Percentiles rank a stretch among this genome's conserved stretches.
These are phyloP conservation scores for Eclectus roratus DNA, from an alignment of 2,113 vertebrate genomes.

Conservation along the genomic window DNA sequence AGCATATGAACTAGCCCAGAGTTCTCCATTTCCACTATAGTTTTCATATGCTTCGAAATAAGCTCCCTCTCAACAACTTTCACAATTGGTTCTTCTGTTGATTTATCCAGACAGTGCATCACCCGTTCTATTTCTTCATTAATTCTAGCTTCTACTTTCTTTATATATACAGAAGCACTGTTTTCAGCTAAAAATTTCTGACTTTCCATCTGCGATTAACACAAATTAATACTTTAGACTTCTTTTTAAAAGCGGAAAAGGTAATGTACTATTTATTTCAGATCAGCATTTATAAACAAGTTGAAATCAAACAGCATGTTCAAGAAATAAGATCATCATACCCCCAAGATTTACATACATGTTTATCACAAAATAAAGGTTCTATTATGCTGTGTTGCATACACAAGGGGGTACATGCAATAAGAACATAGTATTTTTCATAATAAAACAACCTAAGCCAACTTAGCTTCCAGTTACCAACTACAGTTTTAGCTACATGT, in stretches of 20 bases:
- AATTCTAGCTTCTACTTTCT: constrained; percentile 98
- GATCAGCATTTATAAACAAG: background rate
- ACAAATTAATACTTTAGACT: constrained; percentile 23
- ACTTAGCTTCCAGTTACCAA: background rate
- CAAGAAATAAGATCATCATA: background rate
- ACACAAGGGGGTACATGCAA: background rate
- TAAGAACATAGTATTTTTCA: background rate
- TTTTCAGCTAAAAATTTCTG: constrained; percentile 99
- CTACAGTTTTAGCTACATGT: background rate
- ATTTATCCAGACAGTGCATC: constrained; percentile 98
- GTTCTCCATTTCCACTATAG: constrained; percentile 99
- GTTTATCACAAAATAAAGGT: background rate
- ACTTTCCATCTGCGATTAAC: constrained; percentile 91
- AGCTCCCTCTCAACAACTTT: constrained; percentile 98
- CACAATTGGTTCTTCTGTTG: constrained; percentile 97
- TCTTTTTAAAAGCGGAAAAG: background rate
- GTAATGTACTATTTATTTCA: background rate
- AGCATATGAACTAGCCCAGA: constrained; percentile 98
- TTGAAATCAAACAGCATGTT: background rate
- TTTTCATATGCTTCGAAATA: constrained; percentile 99
- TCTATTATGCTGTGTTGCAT: background rate
- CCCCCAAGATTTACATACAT: background rate
- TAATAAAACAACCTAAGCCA: background rate
- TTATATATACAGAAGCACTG: constrained; percentile 99
- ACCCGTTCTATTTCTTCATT: constrained; percentile 99